Evolutionary conservation across 2,113 vertebrate genomes (phyloP).

Genomic region (Scytalopus superciliaris): DNA sequence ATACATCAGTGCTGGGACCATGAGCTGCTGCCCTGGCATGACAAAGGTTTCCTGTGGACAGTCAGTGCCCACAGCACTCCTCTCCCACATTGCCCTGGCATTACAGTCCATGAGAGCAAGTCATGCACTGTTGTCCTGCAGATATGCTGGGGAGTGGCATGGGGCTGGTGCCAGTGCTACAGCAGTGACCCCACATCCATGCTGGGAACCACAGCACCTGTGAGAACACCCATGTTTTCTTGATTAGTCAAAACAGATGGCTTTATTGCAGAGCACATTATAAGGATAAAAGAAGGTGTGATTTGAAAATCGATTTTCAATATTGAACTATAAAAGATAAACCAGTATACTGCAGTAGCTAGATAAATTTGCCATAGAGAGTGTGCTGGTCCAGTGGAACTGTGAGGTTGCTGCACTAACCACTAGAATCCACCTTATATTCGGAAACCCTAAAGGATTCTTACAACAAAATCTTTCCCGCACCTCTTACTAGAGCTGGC

Average conservation of each 20-base stretch:
- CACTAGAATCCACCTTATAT: not conserved
- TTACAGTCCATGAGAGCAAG: not conserved
- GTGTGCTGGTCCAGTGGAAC: not conserved
- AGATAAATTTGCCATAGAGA: not conserved
- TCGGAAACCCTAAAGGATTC: not conserved
- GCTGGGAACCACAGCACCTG: rapidly evolving
- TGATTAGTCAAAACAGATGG: not conserved
- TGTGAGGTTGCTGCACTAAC: not conserved
- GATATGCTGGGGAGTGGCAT: not conserved
- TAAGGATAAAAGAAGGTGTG: not conserved
- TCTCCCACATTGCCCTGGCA: not conserved
- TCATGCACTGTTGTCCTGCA: not conserved
- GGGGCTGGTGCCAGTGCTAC: not conserved
- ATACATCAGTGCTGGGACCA: not conserved
- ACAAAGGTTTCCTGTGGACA: not conserved
- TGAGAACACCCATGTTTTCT: not conserved
- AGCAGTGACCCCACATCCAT: no score
- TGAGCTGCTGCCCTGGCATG: not conserved
- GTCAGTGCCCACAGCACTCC: not conserved
- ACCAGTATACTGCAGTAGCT: not conserved
- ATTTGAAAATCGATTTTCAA: not conserved
- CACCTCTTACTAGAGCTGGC: not conserved
- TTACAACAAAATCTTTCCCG: not conserved
- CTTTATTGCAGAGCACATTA: not conserved
- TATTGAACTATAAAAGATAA: not conserved